phyloP scores from a whole-genome alignment of 2,797 vertebrate species.

The Okamejei kenojei region DNA sequence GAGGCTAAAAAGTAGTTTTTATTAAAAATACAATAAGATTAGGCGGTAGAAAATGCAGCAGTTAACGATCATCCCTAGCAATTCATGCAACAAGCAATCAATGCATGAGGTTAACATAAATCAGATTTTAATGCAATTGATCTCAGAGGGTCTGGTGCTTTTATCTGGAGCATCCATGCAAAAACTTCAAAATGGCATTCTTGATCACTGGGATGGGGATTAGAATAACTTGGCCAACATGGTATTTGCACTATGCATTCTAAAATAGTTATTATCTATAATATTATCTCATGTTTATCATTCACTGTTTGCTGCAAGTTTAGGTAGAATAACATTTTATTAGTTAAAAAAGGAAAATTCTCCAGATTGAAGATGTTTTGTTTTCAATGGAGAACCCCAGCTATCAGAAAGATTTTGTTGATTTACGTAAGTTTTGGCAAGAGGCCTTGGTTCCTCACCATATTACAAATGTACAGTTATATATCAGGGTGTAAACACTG shows the following conservation, averaged over 20 bases:
- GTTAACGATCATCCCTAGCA: not conserved
- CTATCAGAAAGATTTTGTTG: not conserved
- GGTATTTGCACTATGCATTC: not conserved
- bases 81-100: not conserved
- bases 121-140: not conserved
- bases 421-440: not conserved
- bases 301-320: not conserved
- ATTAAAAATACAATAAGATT: not conserved
- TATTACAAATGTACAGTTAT: not conserved
- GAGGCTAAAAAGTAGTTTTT: not conserved
- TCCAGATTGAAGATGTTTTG: not conserved
- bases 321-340: not conserved
- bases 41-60: not conserved
- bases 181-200: not conserved
- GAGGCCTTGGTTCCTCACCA: not conserved
- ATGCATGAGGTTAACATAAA: not conserved
- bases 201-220: not conserved
- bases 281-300: not conserved
- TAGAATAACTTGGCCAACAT: not conserved
- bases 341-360: not conserved
- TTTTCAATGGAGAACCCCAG: not conserved
- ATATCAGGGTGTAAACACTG: not conserved
- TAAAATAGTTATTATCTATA: not conserved
- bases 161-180: not conserved
- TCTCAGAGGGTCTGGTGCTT: not conserved